These are phyloP conservation scores for Dascyllus trimaculatus DNA, from an alignment of 2,113 vertebrate species.

Conservation along the genomic window DNA sequence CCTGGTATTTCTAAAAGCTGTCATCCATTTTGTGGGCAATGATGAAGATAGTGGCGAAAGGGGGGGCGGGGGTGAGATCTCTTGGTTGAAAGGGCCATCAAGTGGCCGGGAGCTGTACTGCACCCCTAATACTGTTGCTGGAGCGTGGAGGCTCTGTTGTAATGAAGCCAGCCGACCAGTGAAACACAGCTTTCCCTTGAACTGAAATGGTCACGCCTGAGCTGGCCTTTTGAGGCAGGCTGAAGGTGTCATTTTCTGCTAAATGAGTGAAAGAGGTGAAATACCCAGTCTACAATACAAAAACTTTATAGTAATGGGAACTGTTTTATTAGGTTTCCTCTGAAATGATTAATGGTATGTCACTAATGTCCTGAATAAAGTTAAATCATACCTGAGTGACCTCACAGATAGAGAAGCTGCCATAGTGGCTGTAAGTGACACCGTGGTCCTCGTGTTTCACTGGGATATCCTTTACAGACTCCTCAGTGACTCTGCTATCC, in stretches of 20 bases:
- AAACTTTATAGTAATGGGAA: slow-evolving; percentile 9
- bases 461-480: slow-evolving; percentile 70
- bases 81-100: slow-evolving; percentile 81
- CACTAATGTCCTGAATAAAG: slow-evolving; percentile 43
- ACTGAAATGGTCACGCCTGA: slow-evolving; percentile 59
- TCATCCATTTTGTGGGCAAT: slow-evolving; percentile 87
- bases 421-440: slow-evolving; percentile 66
- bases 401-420: slow-evolving; percentile 48
- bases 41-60: slow-evolving; percentile 75
- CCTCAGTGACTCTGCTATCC: slow-evolving; percentile 31
- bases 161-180: slow-evolving; percentile 37
- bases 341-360: slow-evolving; percentile 35
- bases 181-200: slow-evolving; percentile 58
- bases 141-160: slow-evolving; percentile 16
- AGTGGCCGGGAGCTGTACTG: slow-evolving; percentile 73
- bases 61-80: slow-evolving; percentile 49
- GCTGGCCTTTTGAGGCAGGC: slow-evolving; percentile 47
- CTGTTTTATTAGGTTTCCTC: slow-evolving; percentile 20
- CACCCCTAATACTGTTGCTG: slow-evolving; percentile 16
- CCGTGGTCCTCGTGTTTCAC: slow-evolving; percentile 68
- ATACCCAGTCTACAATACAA: slow-evolving; percentile 4
- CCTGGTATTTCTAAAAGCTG: slow-evolving; percentile 84
- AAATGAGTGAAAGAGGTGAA: slow-evolving; percentile 11
- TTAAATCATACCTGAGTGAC: slow-evolving; percentile 59
- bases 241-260: slow-evolving; percentile 43